Base-by-base conservation (phyloP, 35 echinoderm and acorn worm genomes). In the Eucidaris tribuloides region DNA sequence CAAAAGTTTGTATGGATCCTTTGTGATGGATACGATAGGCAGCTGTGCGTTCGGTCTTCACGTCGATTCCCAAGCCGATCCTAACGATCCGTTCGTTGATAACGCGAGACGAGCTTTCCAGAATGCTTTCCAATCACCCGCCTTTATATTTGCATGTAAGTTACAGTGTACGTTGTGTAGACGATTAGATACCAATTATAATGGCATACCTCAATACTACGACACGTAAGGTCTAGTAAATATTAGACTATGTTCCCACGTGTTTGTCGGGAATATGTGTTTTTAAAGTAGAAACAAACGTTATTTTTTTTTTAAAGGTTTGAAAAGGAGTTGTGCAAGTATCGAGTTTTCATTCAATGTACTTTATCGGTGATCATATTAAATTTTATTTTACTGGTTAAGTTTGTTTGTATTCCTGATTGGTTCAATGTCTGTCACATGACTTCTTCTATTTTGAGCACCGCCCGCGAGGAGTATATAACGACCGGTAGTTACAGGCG, bases 1-100 rank as follows among this genome's bases (percentile, higher is more conserved):
- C 48, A 11, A 30, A 32, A 72, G 66, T 7, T 11, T 72, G 9
- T 72, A 40, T 20, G 66, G 66, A 23, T 72, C 66, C 43, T 72
- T 43, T 39, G 66, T 72, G 0, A 72, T 72, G 66, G 66, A 72
- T 20, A 43, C 40, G 13, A 19, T 72, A 40, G 66, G 66, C 23
- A 72, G 66, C 66, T 72, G 66, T 42, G 66, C 66, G 4, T 72
- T 72, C 38, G 66, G 66, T 20, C 40, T 72, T 7, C 11, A 72
- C 40, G 36, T 72, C 11, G 66, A 72, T 42, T 72, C 66, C 3
- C 66, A 72, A 39, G 28, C 66, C 0, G 20, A 72, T 24, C 66
- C 66, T 22, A 35, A 4, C 43, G 36, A 72, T 39, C 66, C 66
- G 24, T 72, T 72, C 22, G 66, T 72, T 32, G 36, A 11, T 0